phyloP scores from a whole-genome alignment of 2,888 invertebrate species.

The Calephelis perditalis region DNA sequence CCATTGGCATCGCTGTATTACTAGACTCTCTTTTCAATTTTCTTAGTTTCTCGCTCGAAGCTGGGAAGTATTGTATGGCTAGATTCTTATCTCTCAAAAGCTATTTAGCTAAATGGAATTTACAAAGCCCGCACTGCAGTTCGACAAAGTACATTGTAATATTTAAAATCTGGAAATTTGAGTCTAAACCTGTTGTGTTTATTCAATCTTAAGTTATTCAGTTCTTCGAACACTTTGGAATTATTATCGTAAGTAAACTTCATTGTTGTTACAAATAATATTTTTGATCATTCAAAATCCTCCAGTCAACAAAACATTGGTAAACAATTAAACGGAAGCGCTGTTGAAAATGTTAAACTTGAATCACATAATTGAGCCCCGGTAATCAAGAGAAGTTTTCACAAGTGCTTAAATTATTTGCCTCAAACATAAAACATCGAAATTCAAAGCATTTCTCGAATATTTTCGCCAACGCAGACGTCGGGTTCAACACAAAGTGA shows the following conservation, averaged over 20 bases:
- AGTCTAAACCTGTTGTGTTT: constrained; percentile 66
- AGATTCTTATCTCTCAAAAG: constrained; percentile 77
- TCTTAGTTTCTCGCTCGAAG: constrained; percentile 71
- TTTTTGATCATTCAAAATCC: constrained; percentile 53
- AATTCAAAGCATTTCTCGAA: constrained; percentile 68
- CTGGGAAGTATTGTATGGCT: constrained; percentile 73
- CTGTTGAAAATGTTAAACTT: constrained; percentile 61
- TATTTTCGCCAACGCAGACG: constrained; percentile 66
- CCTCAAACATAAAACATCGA: constrained; percentile 71
- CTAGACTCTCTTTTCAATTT: constrained; percentile 77
- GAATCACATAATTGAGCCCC: constrained; percentile 66
- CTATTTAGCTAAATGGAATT: constrained; percentile 79
- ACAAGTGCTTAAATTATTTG: constrained; percentile 72
- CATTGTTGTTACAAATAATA: constrained; percentile 21
- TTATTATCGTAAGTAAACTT: constrained; percentile 7
- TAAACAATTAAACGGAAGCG: constrained; percentile 56
- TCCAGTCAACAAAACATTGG: constrained; percentile 52
- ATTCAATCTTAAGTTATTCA: constrained; percentile 53
- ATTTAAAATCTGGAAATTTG: constrained; percentile 75
- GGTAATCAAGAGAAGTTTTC: constrained; percentile 75
- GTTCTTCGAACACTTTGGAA: constrained; percentile 37
- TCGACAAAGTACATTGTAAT: constrained; percentile 75
- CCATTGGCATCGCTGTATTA: constrained; percentile 64
- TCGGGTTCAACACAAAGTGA: constrained; percentile 55
- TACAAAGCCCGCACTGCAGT: constrained; percentile 77